phyloP scores from a whole-genome alignment of 2,888 invertebrate genomes.

The Homarus gammarus region DNA sequence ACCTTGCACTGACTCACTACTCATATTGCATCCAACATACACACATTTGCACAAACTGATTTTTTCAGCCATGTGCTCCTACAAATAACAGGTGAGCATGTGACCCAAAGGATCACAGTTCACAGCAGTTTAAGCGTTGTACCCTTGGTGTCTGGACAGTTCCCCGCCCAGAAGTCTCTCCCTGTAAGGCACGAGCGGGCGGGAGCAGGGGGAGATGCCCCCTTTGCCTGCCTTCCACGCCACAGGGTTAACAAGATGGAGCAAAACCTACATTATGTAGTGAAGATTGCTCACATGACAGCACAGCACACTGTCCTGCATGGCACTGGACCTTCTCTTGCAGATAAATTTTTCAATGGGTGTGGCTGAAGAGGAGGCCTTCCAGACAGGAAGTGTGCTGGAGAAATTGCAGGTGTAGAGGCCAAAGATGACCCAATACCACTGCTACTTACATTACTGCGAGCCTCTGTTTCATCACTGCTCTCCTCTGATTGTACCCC shows the following conservation, averaged over 20 bases:
- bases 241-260: slow-evolving; percentile 70
- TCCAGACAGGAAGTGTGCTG: slow-evolving; percentile 60
- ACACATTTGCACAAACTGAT: slow-evolving; percentile 58
- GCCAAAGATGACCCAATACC: slow-evolving; percentile 75
- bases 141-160: slow-evolving; percentile 72
- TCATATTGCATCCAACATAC: slow-evolving; percentile 62
- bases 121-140: slow-evolving; percentile 73
- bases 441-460: slow-evolving; percentile 66
- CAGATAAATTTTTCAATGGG: slow-evolving; percentile 63
- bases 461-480: slow-evolving; percentile 65
- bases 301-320: slow-evolving; percentile 74
- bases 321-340: slow-evolving; percentile 68
- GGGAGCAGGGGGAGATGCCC: slow-evolving; percentile 62
- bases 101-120: slow-evolving; percentile 53
- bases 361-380: slow-evolving; percentile 52
- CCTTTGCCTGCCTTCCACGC: slow-evolving; percentile 73
- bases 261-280: slow-evolving; percentile 46
- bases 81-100: slow-evolving; percentile 70
- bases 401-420: slow-evolving; percentile 70
- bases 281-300: slow-evolving; percentile 68
- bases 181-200: slow-evolving; percentile 72
- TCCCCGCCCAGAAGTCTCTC: slow-evolving; percentile 69
- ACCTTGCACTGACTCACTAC: slow-evolving; percentile 70
- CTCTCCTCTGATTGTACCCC: slow-evolving; percentile 60
- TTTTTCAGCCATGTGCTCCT: slow-evolving; percentile 55